These are phyloP conservation scores for Cantharis rustica DNA, from an alignment of 2,888 invertebrate species.

Conservation along the genomic window DNA sequence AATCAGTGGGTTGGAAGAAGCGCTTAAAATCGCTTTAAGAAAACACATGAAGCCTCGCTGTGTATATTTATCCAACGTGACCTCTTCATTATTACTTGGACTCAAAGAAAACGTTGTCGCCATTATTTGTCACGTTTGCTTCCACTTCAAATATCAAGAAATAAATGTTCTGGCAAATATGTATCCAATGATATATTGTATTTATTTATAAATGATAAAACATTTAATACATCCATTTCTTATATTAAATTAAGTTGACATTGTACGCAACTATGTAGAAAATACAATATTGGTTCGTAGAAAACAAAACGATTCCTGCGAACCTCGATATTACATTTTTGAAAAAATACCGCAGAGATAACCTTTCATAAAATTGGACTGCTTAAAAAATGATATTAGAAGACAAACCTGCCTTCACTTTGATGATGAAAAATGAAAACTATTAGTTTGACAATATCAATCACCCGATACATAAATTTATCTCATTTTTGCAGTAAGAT, in stretches of 20 bases:
- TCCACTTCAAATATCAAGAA: constrained; percentile 10
- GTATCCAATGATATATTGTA: constrained; percentile 2
- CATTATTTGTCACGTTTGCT: constrained; percentile 4
- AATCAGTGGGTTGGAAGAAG: not conserved
- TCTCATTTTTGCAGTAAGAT: not conserved
- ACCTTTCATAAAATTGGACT: not conserved
- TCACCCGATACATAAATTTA: not conserved
- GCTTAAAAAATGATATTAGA: not conserved
- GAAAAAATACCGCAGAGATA: not conserved
- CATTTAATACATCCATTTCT: not conserved
- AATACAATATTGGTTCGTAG: not conserved
- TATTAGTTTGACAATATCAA: not conserved
- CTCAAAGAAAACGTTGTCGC: not conserved
- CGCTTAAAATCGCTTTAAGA: not conserved
- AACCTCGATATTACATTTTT: not conserved
- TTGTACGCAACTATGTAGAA: not conserved
- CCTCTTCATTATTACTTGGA: constrained; percentile 15
- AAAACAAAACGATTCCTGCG: not conserved
- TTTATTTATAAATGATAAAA: not conserved
- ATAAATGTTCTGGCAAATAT: constrained; percentile 14
- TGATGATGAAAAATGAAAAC: not conserved
- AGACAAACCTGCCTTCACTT: not conserved
- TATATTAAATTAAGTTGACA: not conserved
- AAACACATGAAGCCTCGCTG: not conserved
- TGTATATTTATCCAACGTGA: constrained; percentile 20